Base-by-base conservation (phyloP, 2,113 vertebrate genomes). In the Nymphicus hollandicus region DNA sequence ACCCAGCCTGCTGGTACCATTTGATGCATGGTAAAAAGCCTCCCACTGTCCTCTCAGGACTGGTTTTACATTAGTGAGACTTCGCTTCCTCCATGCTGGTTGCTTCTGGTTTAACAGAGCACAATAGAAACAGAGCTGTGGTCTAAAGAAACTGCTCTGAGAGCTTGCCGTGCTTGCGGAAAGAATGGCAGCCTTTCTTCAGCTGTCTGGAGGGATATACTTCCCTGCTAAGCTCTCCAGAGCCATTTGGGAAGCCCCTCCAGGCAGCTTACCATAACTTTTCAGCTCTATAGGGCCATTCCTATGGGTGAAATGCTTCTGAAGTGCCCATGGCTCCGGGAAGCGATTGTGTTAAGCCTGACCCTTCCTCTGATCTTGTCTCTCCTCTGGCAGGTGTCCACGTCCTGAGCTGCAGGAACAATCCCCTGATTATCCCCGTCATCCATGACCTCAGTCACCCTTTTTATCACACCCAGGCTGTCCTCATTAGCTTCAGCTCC, bases 371-470 rank as follows among this genome's bases (percentile, higher is more conserved):
- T 97, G 95, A 91, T 98, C 94, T 90, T 92, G 82, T 91, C 93
- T 97, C 97, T 94, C 94, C 77, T 96, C 92, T 95, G 89, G 96
- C 98, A 99, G 99, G 99, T 95, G 98, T 99, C 92, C 99, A 99
- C 97, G 98, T 98, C 89, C 97, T 99, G 97, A 99, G 99, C 98
- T 99, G 99, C 98, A 98, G 99, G 91, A 99, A 98, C 95, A 99
- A 99, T 98, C 99, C 99, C 65, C 95, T 99, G 98, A 99, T 99
- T 97, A 99, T 99, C 97, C 99, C 99, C 8, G 99, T 99, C 97
- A 98, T 98, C 98, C 99, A 99, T 91, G 99, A 99, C 99, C 98
- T 99, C 97, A 99, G 99, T 81, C 98, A 98, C 97, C 99, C 99
- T 94, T 99, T 99, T 98, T 99, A 99, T 98, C 99, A 99, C 97